These are phyloP conservation scores for Morphnarchus princeps DNA, from an alignment of 2,113 vertebrate species.

Conservation along the genomic window DNA sequence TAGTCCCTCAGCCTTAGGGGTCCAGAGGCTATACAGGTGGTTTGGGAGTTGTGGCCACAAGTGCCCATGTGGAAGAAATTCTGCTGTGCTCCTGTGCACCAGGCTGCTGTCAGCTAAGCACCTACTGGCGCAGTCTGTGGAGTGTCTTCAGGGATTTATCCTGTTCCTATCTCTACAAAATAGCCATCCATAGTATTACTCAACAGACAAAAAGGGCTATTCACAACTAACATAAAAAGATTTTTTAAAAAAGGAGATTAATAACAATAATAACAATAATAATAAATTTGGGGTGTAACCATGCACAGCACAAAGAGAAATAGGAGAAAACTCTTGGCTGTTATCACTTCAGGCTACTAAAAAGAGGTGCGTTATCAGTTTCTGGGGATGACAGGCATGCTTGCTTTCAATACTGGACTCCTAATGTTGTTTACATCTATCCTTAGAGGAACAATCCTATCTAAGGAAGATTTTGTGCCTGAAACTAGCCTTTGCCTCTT, in stretches of 20 bases:
- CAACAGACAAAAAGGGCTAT: not conserved
- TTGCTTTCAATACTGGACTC: not conserved
- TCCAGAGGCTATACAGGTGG: not conserved
- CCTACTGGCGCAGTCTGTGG: not conserved
- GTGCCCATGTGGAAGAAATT: not conserved
- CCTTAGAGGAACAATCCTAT: not conserved
- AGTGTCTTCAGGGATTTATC: not conserved
- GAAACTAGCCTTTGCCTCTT: not conserved
- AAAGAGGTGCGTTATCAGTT: fast-evolving
- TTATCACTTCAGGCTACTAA: not conserved
- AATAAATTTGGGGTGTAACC: not conserved
- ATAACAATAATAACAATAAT: not conserved
- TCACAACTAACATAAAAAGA: not conserved
- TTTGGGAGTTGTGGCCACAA: not conserved
- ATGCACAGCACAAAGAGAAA: not conserved
- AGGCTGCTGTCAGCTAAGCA: not conserved
- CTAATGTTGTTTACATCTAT: not conserved
- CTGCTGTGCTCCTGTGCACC: not conserved
- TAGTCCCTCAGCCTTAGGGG: not conserved
- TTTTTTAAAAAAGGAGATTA: not conserved
- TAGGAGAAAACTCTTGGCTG: not conserved
- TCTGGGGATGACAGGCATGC: not conserved
- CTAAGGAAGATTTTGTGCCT: not conserved
- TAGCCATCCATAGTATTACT: not conserved
- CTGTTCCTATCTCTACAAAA: not conserved